Percentiles rank a stretch among this genome's conserved stretches.
Conservation (phyloP, 2,888 invertebrate genomes). For the Troides aeacus region DNA sequence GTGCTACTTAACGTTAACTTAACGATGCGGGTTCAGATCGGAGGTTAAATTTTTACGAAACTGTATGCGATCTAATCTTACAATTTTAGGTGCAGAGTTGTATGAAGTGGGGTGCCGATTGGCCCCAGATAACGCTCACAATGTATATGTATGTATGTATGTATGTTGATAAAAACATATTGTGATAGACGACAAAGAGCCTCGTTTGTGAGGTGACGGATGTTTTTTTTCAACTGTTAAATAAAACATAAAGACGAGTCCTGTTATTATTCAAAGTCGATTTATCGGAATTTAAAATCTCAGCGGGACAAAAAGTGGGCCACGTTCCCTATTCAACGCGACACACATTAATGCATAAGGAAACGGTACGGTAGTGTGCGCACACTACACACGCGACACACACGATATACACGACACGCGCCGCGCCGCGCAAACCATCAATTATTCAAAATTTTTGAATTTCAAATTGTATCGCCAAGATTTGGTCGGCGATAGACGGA, state of each 20-base stretch:
- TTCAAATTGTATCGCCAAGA: slow-evolving; percentile 35
- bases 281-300: slow-evolving; percentile 20
- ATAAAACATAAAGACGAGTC: slow-evolving; percentile 22
- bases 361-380: slow-evolving; percentile 5
- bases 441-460: slow-evolving; percentile 30
- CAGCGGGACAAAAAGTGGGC: slow-evolving; percentile 16
- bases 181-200: background rate
- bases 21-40: too few relatives aligned
- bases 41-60: too few relatives aligned
- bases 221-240: slow-evolving; percentile 4
- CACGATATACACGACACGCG: slow-evolving; percentile 10
- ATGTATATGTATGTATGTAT: too few relatives aligned
- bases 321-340: slow-evolving; percentile 19
- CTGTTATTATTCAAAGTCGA: slow-evolving; percentile 14
- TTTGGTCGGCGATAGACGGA: slow-evolving; percentile 35
- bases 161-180: too few relatives aligned
- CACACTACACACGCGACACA: background rate
- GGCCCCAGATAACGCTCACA: too few relatives aligned
- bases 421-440: slow-evolving; percentile 19
- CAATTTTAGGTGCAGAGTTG: too few relatives aligned
- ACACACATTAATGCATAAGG: slow-evolving; percentile 20
- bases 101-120: too few relatives aligned
- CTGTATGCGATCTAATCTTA: too few relatives aligned
- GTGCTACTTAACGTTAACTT: too few relatives aligned
- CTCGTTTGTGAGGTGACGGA: background rate